Percentiles rank a stretch among this genome's conserved stretches.
Conservation (phyloP, 2,797 vertebrate species). For the Paedocypris micromegethes region DNA sequence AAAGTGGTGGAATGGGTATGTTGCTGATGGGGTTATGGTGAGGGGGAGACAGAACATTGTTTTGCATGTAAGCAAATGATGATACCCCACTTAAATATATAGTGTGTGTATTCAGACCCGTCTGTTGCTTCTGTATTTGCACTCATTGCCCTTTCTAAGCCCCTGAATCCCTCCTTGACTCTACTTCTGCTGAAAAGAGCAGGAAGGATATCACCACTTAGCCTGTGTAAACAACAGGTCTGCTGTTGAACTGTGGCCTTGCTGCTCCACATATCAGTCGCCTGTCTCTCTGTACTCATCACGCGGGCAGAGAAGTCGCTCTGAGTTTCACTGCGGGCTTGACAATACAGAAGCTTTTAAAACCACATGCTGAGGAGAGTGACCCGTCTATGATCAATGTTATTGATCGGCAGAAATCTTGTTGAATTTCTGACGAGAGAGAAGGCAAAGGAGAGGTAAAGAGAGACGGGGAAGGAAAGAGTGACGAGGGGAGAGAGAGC, state of each 20-base stretch:
- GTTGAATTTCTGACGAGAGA: slow-evolving; percentile 35
- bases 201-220: slow-evolving; percentile 61
- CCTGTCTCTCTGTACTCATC: too few species aligned
- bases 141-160: slow-evolving; percentile 57
- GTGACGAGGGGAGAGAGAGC: too few species aligned
- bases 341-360: too few species aligned
- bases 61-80: background rate
- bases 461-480: too few species aligned
- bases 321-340: too few species aligned
- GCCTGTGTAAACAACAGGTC: slow-evolving; percentile 62
- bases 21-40: background rate
- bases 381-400: slow-evolving; percentile 49
- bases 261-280: slow-evolving; percentile 5
- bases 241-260: slow-evolving; percentile 60
- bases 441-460: too few species aligned
- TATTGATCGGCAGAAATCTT: slow-evolving; percentile 59
- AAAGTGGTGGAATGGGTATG: background rate
- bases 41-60: slow-evolving; percentile 14
- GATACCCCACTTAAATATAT: too few species aligned
- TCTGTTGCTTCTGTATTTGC: slow-evolving; percentile 56
- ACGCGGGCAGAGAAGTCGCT: too few species aligned
- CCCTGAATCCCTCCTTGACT: slow-evolving; percentile 49
- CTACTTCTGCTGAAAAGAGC: slow-evolving; percentile 51
- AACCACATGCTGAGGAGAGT: too few species aligned
- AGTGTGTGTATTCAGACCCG: slow-evolving; percentile 5